Evolutionary conservation across 2,888 invertebrate genomes (phyloP).

Genomic region (Lepidonotus clava): DNA sequence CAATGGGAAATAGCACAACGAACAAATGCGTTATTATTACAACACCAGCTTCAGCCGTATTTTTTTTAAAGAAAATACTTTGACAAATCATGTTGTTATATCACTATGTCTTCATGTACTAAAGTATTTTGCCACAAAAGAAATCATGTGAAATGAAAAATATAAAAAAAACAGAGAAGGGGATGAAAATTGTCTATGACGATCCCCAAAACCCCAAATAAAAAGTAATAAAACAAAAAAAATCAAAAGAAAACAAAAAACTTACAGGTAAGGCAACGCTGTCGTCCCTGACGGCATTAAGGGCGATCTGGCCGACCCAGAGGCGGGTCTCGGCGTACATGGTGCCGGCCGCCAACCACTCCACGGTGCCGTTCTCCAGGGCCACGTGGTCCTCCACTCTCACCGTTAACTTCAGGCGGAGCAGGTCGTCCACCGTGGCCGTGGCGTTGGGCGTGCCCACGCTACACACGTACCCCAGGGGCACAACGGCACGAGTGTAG

Average conservation of each 20-base stretch:
- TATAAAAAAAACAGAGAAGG: too few relatives aligned
- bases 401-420: slow-evolving; percentile 51
- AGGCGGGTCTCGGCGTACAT: slow-evolving; percentile 72
- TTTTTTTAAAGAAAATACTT: too few relatives aligned
- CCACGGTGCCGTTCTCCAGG: slow-evolving; percentile 61
- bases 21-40: too few relatives aligned
- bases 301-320: slow-evolving; percentile 76
- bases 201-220: background rate
- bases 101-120: too few relatives aligned
- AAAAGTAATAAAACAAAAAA: background rate
- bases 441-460: background rate
- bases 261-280: background rate
- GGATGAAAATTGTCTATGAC: too few relatives aligned
- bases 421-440: slow-evolving; percentile 53
- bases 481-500: slow-evolving; percentile 26
- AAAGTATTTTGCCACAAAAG: too few relatives aligned
- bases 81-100: too few relatives aligned
- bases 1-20: too few relatives aligned
- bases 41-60: too few relatives aligned
- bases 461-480: slow-evolving; percentile 53
- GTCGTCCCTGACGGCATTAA: slow-evolving; percentile 62
- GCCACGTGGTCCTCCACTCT: slow-evolving; percentile 65
- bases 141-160: too few relatives aligned
- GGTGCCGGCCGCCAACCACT: slow-evolving; percentile 76
- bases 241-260: background rate